Conservation (phyloP, 2,113 vertebrate species). For the Tetrao urogallus region DNA sequence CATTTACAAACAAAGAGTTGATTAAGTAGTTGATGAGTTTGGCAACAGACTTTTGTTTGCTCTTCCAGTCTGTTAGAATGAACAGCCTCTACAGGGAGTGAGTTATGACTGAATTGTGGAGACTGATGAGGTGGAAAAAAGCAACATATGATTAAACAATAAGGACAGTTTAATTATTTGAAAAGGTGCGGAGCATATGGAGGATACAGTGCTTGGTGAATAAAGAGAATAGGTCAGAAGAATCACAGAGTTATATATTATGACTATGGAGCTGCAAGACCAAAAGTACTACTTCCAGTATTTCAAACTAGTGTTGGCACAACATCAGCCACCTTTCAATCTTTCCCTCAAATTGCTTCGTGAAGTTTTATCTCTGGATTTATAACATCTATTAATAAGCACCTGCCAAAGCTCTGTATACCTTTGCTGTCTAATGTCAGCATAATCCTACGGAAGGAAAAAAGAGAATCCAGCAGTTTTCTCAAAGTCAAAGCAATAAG, state of each 20-base stretch:
- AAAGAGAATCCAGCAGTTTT: background rate
- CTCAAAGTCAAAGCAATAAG: background rate
- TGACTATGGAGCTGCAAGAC: background rate
- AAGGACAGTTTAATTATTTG: background rate
- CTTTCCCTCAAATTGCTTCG: background rate
- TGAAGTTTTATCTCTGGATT: background rate
- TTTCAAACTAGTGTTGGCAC: background rate
- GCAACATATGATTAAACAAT: background rate
- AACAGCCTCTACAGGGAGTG: background rate
- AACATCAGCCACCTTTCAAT: background rate
- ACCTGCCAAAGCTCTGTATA: background rate
- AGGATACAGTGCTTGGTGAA: background rate
- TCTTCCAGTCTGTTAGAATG: background rate
- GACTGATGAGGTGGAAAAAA: background rate
- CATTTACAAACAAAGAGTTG: background rate
- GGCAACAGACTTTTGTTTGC: slow-evolving; percentile 3
- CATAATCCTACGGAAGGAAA: background rate
- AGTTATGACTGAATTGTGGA: background rate
- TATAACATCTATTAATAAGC: background rate
- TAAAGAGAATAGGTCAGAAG: background rate
- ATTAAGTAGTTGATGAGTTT: background rate
- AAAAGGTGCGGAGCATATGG: background rate
- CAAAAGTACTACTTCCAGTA: background rate
- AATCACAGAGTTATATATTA: background rate
- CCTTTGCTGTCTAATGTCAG: background rate